Conservation (phyloP, 2,797 vertebrate genomes). For the Mustela erminea region DNA sequence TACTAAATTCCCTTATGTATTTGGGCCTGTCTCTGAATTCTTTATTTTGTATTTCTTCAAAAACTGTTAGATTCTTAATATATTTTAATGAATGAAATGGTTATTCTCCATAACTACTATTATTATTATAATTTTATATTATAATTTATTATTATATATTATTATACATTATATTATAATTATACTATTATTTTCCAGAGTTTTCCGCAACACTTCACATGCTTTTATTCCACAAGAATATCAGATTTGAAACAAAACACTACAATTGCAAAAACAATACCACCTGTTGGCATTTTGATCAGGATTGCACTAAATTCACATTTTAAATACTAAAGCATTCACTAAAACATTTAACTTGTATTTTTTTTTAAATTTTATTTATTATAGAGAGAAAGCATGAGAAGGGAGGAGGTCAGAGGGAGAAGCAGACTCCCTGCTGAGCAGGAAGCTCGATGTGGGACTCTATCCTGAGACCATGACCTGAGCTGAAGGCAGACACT, state of each 20-base stretch:
- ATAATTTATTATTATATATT: too few species aligned
- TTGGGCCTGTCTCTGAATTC: conserved; percentile 32
- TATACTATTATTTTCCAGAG: conserved; percentile 3
- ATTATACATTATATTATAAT: too few species aligned
- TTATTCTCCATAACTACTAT: not conserved
- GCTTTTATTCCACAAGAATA: conserved; percentile 29
- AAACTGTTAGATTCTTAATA: conserved; percentile 5
- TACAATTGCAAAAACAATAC: not conserved
- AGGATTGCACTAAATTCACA: not conserved
- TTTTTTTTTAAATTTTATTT: not conserved
- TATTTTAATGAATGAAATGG: conserved; percentile 47
- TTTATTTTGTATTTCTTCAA: not conserved
- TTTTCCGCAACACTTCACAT: conserved; percentile 42
- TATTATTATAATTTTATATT: too few species aligned
- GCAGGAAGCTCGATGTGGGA: too few species aligned
- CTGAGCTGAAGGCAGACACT: too few species aligned
- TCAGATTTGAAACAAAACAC: not conserved
- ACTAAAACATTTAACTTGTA: not conserved
- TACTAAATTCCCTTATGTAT: not conserved
- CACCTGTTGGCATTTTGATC: not conserved
- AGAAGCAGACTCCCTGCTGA: too few species aligned
- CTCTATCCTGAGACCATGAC: too few species aligned
- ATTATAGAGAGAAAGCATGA: too few species aligned
- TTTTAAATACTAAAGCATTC: not conserved
- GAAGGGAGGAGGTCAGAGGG: too few species aligned